A percentile compares a stretch with the other conserved stretches of the same genome.
phyloP scores from a whole-genome alignment of 2,113 vertebrate genomes.

The Stegastes partitus region DNA sequence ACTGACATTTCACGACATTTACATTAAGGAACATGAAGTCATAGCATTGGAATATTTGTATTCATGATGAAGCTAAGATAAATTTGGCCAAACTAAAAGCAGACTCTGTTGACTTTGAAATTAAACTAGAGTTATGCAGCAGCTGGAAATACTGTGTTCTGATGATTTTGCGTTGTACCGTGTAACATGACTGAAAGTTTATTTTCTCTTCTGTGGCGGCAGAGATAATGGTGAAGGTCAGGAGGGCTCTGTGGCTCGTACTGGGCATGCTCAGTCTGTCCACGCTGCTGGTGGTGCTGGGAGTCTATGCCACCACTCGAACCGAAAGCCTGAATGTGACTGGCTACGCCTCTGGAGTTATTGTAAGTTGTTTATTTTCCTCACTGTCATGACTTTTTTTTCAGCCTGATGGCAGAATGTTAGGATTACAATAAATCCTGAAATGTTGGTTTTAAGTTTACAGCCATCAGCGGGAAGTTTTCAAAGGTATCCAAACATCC shows the following conservation, averaged over 20 bases:
- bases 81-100: not conserved
- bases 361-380: constrained; percentile 67
- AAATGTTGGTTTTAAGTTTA: not conserved
- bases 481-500: constrained; percentile 9
- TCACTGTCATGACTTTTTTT: not conserved
- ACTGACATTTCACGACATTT: constrained; percentile 5
- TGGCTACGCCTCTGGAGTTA: constrained; percentile 79
- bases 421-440: not conserved
- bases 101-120: not conserved
- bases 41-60: not conserved
- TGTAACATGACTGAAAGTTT: not conserved
- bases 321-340: constrained; percentile 79
- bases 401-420: not conserved
- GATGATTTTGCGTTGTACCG: not conserved
- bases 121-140: not conserved
- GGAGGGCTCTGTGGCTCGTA: constrained; percentile 73
- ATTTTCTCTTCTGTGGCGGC: constrained; percentile 27
- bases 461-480: not conserved
- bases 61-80: not conserved
- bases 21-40: not conserved
- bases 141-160: too few relatives aligned
- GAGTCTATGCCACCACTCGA: constrained; percentile 75
- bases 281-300: constrained; percentile 75
- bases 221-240: constrained; percentile 63
- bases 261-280: constrained; percentile 79